Evolutionary conservation across 2,113 vertebrate genomes (phyloP).

Genomic region (Microtus oregoni): DNA sequence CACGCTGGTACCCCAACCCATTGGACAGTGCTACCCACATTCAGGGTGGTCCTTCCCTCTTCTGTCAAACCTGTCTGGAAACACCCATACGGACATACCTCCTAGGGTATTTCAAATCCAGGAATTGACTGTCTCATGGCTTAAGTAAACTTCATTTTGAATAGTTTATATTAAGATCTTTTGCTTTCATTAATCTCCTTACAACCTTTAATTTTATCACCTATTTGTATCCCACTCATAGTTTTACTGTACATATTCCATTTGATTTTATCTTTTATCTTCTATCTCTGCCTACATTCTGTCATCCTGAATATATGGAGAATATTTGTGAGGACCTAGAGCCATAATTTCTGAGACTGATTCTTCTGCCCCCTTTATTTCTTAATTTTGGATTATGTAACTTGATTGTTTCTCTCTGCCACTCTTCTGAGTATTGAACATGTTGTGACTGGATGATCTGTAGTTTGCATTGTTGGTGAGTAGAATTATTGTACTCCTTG

Average conservation of each 20-base stretch:
- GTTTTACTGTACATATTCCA: neutral
- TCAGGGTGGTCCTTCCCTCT: neutral
- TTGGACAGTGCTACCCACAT: fast-evolving
- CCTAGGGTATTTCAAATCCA: neutral
- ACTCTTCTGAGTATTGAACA: neutral
- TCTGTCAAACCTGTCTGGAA: neutral
- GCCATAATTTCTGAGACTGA: neutral
- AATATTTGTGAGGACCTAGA: neutral
- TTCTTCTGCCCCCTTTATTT: neutral
- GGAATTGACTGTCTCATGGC: neutral
- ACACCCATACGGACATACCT: neutral
- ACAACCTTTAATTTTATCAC: neutral
- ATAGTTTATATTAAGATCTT: neutral
- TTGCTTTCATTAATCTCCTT: neutral
- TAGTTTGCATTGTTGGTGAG: neutral
- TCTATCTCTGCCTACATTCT: neutral
- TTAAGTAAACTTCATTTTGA: neutral
- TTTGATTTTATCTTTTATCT: neutral
- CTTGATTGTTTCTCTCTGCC: neutral
- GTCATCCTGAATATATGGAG: neutral
- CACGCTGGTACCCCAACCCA: neutral
- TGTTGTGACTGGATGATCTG: neutral
- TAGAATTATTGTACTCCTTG: neutral
- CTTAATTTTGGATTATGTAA: neutral
- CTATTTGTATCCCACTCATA: neutral